Evolutionary conservation across 2,797 vertebrate genomes (phyloP).

Genomic region (Cuniculus paca): DNA sequence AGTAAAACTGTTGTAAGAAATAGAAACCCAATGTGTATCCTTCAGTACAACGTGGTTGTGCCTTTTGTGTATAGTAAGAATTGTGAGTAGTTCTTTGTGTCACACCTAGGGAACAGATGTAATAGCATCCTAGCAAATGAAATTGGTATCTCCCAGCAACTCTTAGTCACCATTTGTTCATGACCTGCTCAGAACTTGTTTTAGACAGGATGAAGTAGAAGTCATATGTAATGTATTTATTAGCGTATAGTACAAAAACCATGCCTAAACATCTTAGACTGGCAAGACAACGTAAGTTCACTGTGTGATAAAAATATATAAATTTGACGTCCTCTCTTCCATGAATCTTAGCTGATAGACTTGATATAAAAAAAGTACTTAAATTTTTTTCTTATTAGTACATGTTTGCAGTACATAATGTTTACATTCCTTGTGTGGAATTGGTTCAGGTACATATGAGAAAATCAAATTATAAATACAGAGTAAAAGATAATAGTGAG

Average conservation of each 20-base stretch:
- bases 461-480: not conserved
- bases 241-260: not conserved
- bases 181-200: not conserved
- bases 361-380: constrained; percentile 35
- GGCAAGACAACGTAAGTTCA: not conserved
- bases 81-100: not conserved
- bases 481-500: not conserved
- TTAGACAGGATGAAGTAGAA: not conserved
- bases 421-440: not conserved
- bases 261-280: not conserved
- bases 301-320: not conserved
- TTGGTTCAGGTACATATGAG: not conserved
- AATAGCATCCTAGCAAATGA: not conserved
- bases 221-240: not conserved
- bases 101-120: not conserved
- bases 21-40: not conserved
- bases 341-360: constrained; percentile 17
- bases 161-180: not conserved
- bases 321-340: not conserved
- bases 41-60: not conserved
- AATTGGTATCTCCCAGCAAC: not conserved
- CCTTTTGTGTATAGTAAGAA: not conserved
- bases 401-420: not conserved
- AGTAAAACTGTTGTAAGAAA: constrained; percentile 12
- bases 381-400: not conserved